Evolutionary conservation across 2,888 invertebrate genomes (phyloP).

Genomic region (Hemistola chrysoprasaria): DNA sequence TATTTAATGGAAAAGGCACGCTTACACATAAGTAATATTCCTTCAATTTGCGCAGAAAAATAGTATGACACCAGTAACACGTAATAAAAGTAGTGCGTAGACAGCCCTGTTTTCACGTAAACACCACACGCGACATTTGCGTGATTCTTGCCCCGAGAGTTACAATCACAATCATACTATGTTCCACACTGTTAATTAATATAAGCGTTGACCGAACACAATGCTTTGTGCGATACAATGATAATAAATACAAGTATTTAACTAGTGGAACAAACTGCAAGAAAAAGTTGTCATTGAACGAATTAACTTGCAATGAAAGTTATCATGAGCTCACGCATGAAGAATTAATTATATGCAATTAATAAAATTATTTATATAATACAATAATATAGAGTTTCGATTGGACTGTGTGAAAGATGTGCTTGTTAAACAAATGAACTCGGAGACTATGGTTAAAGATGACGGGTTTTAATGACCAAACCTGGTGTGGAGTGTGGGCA

Average conservation of each 20-base stretch:
- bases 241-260: slow-evolving; percentile 7
- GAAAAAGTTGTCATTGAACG: slow-evolving; percentile 26
- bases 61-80: too few relatives aligned
- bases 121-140: slow-evolving; percentile 31
- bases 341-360: too few relatives aligned
- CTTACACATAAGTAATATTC: too few relatives aligned
- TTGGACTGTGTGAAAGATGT: too few relatives aligned
- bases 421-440: too few relatives aligned
- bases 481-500: too few relatives aligned
- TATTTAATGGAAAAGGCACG: too few relatives aligned
- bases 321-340: slow-evolving; percentile 21
- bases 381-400: too few relatives aligned
- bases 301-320: slow-evolving; percentile 28
- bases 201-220: slow-evolving; percentile 26
- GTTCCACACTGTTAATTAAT: slow-evolving; percentile 35
- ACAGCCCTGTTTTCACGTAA: slow-evolving; percentile 9
- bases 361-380: too few relatives aligned
- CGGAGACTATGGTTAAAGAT: too few relatives aligned
- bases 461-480: too few relatives aligned
- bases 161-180: slow-evolving; percentile 27
- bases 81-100: neutral
- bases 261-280: slow-evolving; percentile 24
- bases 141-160: slow-evolving; percentile 27
- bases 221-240: slow-evolving; percentile 5
- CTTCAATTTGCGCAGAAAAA: too few relatives aligned